Evolutionary conservation across 2,113 vertebrate species (phyloP).

Genomic region (Empidonax traillii): DNA sequence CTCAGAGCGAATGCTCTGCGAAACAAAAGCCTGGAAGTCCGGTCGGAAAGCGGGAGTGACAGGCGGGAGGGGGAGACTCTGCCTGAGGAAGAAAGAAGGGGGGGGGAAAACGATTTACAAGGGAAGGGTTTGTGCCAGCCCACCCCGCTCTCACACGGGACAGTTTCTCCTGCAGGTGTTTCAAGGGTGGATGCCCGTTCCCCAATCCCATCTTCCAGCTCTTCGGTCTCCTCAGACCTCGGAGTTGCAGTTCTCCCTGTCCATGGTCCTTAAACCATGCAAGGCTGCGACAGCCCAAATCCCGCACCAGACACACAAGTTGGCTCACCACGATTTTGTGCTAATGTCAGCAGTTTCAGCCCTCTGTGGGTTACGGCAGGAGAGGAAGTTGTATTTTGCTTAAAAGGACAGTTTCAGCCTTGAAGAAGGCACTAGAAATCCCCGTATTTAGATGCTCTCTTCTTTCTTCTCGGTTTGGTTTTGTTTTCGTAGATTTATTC

Average conservation of each 20-base stretch:
- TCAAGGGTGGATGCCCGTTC: neutral
- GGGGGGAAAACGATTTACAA: neutral
- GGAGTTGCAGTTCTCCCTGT: rapidly evolving
- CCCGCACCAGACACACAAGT: neutral
- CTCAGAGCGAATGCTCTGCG: neutral
- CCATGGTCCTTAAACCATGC: neutral
- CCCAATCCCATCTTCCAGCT: neutral
- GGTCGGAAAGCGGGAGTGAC: neutral
- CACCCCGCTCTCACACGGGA: rapidly evolving
- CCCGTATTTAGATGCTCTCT: neutral
- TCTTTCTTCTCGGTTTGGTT: neutral
- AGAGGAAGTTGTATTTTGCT: neutral
- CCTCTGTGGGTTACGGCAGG: neutral
- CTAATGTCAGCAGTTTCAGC: neutral
- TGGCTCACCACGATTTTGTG: neutral
- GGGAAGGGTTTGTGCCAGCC: neutral
- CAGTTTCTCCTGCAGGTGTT: neutral
- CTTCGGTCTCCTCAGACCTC: neutral
- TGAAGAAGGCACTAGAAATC: neutral
- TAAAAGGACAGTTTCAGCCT: neutral
- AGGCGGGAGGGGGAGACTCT: neutral
- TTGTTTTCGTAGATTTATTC: neutral
- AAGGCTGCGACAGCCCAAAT: neutral
- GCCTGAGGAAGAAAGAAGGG: neutral
- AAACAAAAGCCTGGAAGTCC: neutral